Evolutionary conservation across 2,888 invertebrate genomes (phyloP).

Genomic region (Agrenia bidenticulata): DNA sequence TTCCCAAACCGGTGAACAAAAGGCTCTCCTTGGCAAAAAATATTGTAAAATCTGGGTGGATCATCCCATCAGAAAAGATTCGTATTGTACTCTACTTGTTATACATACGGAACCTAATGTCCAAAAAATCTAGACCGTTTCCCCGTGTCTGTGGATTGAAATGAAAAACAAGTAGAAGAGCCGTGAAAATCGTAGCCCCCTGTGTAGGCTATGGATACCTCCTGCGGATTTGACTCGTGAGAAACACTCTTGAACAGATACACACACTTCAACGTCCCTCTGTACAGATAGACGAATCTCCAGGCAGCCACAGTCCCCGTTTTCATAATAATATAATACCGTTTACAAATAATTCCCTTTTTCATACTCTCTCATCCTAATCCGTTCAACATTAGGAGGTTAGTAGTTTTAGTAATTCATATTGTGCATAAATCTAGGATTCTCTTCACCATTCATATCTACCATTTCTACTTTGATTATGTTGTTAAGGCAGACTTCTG

Average conservation of each 20-base stretch:
- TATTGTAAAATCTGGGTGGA: background rate
- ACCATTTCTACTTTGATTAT: background rate
- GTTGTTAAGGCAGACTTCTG: background rate
- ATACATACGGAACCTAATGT: too few species aligned
- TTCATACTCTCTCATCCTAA: constrained; percentile 22
- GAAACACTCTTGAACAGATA: constrained; percentile 41
- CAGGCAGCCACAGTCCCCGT: constrained; percentile 15
- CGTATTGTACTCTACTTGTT: too few species aligned
- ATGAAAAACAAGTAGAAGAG: constrained; percentile 18
- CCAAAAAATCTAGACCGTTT: too few species aligned
- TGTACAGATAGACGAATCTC: constrained; percentile 1
- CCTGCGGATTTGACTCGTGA: constrained; percentile 49
- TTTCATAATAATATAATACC: constrained; percentile 27
- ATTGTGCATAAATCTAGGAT: too few species aligned
- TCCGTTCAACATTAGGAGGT: constrained; percentile 10
- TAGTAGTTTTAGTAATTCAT: background rate
- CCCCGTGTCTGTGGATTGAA: background rate
- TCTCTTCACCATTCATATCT: background rate
- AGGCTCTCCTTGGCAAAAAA: constrained; percentile 7
- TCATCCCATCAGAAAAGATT: background rate
- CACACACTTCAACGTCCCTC: constrained; percentile 18
- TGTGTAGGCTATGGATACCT: constrained; percentile 36
- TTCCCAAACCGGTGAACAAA: background rate
- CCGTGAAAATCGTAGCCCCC: constrained; percentile 43
- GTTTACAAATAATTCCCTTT: constrained; percentile 39